Base-by-base conservation (phyloP, 2,113 vertebrate genomes). In the Ptychochromis oligacanthus region DNA sequence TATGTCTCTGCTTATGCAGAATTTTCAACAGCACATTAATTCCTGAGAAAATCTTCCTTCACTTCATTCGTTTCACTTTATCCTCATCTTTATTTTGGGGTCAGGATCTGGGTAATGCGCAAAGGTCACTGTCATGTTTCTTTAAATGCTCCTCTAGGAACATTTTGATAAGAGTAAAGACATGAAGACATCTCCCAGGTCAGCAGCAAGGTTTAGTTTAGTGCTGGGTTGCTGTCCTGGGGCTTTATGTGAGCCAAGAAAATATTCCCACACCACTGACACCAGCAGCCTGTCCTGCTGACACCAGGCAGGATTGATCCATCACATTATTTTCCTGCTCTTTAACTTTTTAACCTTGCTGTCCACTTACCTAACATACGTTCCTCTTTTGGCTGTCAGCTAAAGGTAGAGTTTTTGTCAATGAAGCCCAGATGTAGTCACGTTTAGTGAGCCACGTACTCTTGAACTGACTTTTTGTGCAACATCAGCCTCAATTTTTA, bases 11-110 rank as follows among this genome's bases (percentile, higher is more conserved):
- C 59, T 57, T 58, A 13, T 40, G 60, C 28, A 36, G 6, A 57
- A n/a, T 54, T 62, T 61, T 86, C 74, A 77, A 17, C 65, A 75
- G 62, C 75, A 80, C 70, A 60, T 81, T 59, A 4, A 61, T 80
- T 65, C 10, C 15, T 6, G 8, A 14, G 62, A 54, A 81, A 77
- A 52, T 77, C 46, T 24, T 24, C 43, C 81, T 79, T 72, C 79
- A 81, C 80, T 52, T 80, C 76, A 84, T 81, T 62, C n/a, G 49
- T 77, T 83, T 65, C 24, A 54, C 64, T 56, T 75, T n/a, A 61
- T 79, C 46, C 49, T 24, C 9, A 0, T 72, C 43, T 57, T 75
- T 49, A 18, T 43, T 75, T 78, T 57, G 14, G 24, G 60, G 67
- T 85, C 5, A 4, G 49, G 49, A 74, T 80, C n/a, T 70, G 72